These are phyloP conservation scores for Amphiura filiformis DNA, from an alignment of 35 echinoderm and acorn worm species.

Conservation along the genomic window DNA sequence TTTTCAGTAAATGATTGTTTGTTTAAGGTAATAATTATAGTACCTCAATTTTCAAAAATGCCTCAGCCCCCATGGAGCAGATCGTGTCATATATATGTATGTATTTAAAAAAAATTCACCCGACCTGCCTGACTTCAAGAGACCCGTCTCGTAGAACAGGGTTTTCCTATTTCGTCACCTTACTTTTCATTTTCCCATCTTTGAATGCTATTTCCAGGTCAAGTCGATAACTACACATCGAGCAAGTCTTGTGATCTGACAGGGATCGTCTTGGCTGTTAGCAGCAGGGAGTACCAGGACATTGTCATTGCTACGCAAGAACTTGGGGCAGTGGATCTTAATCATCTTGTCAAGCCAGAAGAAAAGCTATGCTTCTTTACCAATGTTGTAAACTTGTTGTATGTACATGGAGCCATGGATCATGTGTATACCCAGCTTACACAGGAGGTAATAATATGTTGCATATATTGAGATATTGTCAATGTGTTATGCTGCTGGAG, in stretches of 20 bases:
- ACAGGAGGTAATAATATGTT: conserved; percentile 35
- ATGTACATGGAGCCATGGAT: conserved; percentile 68
- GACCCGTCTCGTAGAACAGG: too few species aligned
- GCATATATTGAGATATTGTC: too few species aligned
- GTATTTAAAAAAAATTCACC: too few species aligned
- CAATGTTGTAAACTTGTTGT: conserved; percentile 88
- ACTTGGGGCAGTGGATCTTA: conserved; percentile 64
- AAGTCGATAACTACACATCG: conserved; percentile 23
- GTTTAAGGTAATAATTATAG: too few species aligned
- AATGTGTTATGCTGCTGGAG: too few species aligned
- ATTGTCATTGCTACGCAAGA: conserved; percentile 65
- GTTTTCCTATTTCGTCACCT: too few species aligned
- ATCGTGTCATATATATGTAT: too few species aligned
- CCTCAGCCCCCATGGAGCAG: too few species aligned
- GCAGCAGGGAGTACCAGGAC: conserved; percentile 69
- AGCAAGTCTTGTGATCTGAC: conserved; percentile 61
- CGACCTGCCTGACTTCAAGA: too few species aligned
- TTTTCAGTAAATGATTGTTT: too few species aligned
- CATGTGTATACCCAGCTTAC: conserved; percentile 64
- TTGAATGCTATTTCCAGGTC: conserved; percentile 65
- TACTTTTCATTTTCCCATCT: too few species aligned
- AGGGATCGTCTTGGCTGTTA: conserved; percentile 23
- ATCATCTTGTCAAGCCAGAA: conserved; percentile 42
- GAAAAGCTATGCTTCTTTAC: conserved; percentile 91
- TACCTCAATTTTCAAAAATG: too few species aligned